phyloP scores from a whole-genome alignment of 1,140 invertebrate genomes.

The Platorchestia sp. region DNA sequence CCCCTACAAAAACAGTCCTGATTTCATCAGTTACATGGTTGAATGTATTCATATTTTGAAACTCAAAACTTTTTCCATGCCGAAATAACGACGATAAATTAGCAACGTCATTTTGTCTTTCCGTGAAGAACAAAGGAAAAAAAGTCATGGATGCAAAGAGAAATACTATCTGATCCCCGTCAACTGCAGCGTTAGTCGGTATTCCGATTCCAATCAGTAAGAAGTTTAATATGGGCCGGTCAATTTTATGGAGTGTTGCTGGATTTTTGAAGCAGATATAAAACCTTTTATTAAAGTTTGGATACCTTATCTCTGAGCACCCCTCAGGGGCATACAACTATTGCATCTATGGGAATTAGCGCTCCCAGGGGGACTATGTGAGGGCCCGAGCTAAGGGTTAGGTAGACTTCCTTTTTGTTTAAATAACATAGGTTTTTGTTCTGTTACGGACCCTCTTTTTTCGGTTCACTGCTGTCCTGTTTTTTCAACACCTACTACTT shows the following conservation, averaged over 20 bases:
- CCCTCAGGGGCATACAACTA: no score
- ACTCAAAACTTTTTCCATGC: neutral
- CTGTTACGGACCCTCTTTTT: no score
- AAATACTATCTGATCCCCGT: neutral
- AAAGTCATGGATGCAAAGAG: neutral
- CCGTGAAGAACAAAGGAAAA: neutral
- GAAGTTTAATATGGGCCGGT: no score
- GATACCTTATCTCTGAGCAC: no score
- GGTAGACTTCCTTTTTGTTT: no score
- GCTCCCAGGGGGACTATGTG: no score
- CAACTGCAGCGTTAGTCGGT: neutral
- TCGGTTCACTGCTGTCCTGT: no score
- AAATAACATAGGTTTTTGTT: no score
- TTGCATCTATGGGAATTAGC: no score
- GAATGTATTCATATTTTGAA: neutral
- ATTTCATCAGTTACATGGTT: neutral
- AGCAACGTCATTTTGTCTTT: neutral
- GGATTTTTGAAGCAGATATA: neutral
- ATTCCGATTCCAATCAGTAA: neutral
- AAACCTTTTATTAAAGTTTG: neutral
- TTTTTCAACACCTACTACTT: no score
- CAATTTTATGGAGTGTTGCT: neutral
- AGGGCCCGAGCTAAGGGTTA: no score
- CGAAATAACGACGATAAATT: neutral
- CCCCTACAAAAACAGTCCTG: neutral